Base-by-base conservation (phyloP, 2,888 invertebrate genomes). In the Clivina fossor region DNA sequence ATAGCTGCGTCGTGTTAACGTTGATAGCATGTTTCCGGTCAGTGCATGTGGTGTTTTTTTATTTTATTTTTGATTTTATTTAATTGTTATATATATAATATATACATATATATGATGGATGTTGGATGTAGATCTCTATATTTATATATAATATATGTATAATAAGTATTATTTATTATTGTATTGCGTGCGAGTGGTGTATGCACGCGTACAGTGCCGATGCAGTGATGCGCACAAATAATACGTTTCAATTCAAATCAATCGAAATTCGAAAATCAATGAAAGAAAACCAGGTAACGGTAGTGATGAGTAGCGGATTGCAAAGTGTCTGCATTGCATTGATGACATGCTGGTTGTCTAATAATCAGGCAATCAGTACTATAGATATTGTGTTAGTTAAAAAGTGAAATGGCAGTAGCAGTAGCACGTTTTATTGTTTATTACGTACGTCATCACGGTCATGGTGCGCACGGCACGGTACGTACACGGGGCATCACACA, bases 11-110 rank as follows among this genome's bases (percentile, higher is more conserved):
- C 53, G 44, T 44, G 44, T 51, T 35, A 35, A 33, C 43, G 44
- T 44, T 53, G 53, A 44, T 44, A 53, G 53, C 53, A 53, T 53
- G 53, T 44, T 43, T 44, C n/a, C 53, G 43, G 53, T 53, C 44
- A 43, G 26, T 53, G 53, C 53, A 53, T 53, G 53, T 43, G 43
- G 24, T 53, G 53, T 53, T 40, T 11, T n/a, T 53, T 50, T 50
- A 50, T 50, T 38, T 50, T 40, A 41, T n/a, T 13, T 41, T 41
- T 22, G 11, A n/a, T 22, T 41, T 15, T 41, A 41, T 22, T 22
- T 41, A 41, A 9, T n/a, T n/a, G n/a, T 19, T 40, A 16, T 40
- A 40, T 40, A 40, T 40, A 35, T 13, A 4, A 2, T 41, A 22
- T 26, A 15, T 24, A 43, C 16, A 44, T 26, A 15, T 43, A 28